Evolutionary conservation across 2,113 vertebrate species (phyloP).

Genomic region (Pluvialis apricaria): DNA sequence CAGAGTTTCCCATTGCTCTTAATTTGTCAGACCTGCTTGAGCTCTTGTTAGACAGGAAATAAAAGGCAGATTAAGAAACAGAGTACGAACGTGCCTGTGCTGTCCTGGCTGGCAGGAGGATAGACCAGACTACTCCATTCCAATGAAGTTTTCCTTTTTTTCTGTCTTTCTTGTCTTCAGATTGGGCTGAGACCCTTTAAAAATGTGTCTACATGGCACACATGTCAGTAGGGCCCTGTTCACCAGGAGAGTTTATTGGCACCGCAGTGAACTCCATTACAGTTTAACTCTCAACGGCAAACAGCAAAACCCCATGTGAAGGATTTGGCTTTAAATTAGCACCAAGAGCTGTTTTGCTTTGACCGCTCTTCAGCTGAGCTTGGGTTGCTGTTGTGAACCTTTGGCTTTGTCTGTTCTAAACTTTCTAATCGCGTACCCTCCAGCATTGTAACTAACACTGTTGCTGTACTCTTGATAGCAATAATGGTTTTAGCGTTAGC

Average conservation of each 20-base stretch:
- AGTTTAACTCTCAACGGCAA: background rate
- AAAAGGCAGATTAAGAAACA: background rate
- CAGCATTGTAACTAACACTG: rapidly evolving
- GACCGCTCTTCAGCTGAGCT: background rate
- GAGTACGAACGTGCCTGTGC: background rate
- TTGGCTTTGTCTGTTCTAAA: background rate
- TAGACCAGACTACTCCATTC: background rate
- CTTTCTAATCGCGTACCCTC: rapidly evolving
- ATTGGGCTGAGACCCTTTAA: background rate
- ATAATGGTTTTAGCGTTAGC: rapidly evolving
- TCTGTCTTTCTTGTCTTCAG: background rate
- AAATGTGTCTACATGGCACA: background rate
- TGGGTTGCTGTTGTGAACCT: background rate
- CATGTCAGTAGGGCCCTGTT: background rate
- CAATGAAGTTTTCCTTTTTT: background rate
- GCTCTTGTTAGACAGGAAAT: background rate
- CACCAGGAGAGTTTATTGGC: background rate
- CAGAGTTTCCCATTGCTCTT: background rate
- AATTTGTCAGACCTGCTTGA: background rate
- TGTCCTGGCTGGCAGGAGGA: background rate
- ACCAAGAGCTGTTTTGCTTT: background rate
- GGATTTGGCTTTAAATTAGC: background rate
- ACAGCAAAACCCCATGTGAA: background rate
- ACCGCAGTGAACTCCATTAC: background rate
- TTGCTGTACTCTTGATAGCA: background rate